Base-by-base conservation (phyloP, 2,888 invertebrate genomes). In the Amphipoea oculea region DNA sequence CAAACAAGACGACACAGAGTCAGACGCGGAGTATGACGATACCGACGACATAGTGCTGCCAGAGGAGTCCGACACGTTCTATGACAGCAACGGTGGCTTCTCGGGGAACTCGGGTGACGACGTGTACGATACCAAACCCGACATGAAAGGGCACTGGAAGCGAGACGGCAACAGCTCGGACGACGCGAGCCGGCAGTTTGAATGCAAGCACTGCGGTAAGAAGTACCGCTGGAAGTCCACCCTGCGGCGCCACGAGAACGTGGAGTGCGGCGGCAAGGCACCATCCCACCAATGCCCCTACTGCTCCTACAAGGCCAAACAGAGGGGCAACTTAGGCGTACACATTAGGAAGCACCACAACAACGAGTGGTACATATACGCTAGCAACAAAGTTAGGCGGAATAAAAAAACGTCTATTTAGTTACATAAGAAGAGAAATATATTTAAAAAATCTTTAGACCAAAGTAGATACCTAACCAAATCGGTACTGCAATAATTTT, bases 221-320 rank as follows among this genome's bases (percentile, higher is more conserved):
- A 97, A 98, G 87, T 99, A 99, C 95, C 98, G 98, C 90, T 98
- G 98, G 98, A 98, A 98, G 96, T 98, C 98, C 73, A 98, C 98
- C 81, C 97, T 98, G 97, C 97, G 98, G 20, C 97, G 98, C 7
- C 98, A 98, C 96, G 98, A 98, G 95, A 98, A 98, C 96, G 98
- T 98, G 84, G 98, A 98, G 95, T 98, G 98, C 95, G 98, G 98
- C 68, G 98, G 98, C 86, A 98, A 98, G 93, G 98, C 98, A 86
- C 98, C 98, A 0, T 97, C 98, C 84, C 98, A 98, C 95, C 98
- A 98, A 85, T 98, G 98, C 91, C 98, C 98, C 20, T 97, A 98
- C 93, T 98, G 98, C 95, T 97, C 98, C 42, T 98, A 98, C 96
- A 97, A 97, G 91, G 98, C 98, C 84, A 98, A 98, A 92, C 98